A percentile compares a stretch with the other conserved stretches of the same genome.
Evolutionary conservation across 2,888 invertebrate genomes (phyloP).

Genomic region (Perdita meconis): DNA sequence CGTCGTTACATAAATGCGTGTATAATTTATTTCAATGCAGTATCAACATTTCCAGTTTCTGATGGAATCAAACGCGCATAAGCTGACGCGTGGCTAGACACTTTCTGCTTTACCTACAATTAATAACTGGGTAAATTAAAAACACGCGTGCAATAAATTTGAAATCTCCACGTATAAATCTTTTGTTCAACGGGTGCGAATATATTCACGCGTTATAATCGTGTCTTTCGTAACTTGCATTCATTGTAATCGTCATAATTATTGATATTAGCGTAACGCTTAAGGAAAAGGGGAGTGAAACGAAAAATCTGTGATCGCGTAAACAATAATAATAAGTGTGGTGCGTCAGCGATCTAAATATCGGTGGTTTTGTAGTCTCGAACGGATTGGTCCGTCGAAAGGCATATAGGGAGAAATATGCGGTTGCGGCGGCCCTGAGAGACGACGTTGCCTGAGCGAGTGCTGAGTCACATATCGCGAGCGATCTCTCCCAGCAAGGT

Average conservation of each 20-base stretch:
- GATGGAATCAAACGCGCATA: neutral
- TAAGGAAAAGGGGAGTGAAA: neutral
- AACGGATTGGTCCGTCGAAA: constrained; percentile 18
- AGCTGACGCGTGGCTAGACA: neutral
- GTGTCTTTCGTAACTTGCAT: neutral
- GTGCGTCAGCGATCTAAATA: constrained; percentile 4
- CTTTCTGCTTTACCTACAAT: neutral
- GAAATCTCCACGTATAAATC: no score
- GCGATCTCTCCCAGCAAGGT: constrained; percentile 73
- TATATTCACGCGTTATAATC: neutral
- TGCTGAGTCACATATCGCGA: constrained; percentile 78
- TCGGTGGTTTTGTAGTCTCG: neutral
- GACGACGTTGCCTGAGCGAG: constrained; percentile 69
- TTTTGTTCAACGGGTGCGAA: no score
- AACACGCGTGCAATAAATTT: no score
- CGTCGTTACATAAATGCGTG: constrained; percentile 50
- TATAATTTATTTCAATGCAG: constrained; percentile 6
- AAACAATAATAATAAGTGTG: neutral
- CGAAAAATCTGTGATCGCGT: neutral
- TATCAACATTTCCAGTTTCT: constrained; percentile 3
- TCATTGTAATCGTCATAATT: neutral
- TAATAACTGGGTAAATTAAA: neutral
- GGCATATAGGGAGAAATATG: constrained; percentile 57
- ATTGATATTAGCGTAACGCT: neutral
- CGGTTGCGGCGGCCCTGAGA: constrained; percentile 67